Percentiles rank a stretch among this genome's conserved stretches.
These are phyloP conservation scores for Acanthaster planci DNA, from an alignment of 35 echinoderm and acorn worm species.

Conservation along the genomic window DNA sequence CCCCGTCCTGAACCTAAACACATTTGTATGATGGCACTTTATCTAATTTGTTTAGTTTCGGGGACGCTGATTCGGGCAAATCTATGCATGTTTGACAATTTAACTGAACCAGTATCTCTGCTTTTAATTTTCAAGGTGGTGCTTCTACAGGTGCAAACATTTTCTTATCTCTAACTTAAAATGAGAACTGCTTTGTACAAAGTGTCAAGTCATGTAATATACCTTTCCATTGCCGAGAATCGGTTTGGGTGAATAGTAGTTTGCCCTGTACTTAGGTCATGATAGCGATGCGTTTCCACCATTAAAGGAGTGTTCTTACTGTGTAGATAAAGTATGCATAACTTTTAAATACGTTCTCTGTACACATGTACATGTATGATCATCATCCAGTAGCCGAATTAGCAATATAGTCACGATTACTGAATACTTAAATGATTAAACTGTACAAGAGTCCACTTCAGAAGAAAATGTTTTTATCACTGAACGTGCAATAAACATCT, in stretches of 20 bases:
- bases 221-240: not conserved
- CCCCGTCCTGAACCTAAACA: too few species aligned
- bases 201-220: not conserved
- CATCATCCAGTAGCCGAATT: not conserved
- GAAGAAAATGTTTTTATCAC: not conserved
- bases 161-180: not conserved
- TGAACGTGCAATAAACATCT: conserved; percentile 23
- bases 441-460: not conserved
- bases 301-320: conserved; percentile 15
- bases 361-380: not conserved
- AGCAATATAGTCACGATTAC: not conserved
- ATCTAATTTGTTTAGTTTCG: too few species aligned
- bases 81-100: too few species aligned
- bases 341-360: not conserved
- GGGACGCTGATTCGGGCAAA: too few species aligned
- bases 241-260: not conserved
- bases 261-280: not conserved
- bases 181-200: not conserved
- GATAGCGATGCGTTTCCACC: not conserved
- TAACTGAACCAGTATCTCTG: too few species aligned
- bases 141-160: not conserved
- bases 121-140: not conserved
- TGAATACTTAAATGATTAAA: not conserved
- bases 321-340: not conserved
- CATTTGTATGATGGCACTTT: too few species aligned